These are phyloP conservation scores for Drosophila fungiperda DNA, from an alignment of 2,888 invertebrate species.

Conservation along the genomic window DNA sequence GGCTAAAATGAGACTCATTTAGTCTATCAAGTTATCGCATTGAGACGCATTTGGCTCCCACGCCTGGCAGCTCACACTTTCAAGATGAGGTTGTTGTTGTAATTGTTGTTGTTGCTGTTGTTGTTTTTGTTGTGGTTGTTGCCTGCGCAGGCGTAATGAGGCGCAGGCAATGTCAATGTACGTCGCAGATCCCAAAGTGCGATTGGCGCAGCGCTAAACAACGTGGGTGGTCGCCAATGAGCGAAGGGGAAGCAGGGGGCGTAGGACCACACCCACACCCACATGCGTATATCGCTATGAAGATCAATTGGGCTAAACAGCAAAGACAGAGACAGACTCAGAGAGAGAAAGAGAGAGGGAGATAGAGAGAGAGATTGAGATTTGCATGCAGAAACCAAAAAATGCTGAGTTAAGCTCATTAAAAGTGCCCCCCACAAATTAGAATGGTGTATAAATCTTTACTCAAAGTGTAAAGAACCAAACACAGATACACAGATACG, in stretches of 20 bases:
- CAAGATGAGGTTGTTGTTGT: constrained; percentile 15
- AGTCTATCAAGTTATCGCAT: constrained; percentile 69
- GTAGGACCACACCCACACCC: constrained; percentile 46
- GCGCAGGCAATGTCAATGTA: constrained; percentile 72
- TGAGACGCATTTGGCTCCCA: constrained; percentile 56
- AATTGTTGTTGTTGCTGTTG: constrained; percentile 3
- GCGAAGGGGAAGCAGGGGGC: background rate
- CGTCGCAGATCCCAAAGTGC: constrained; percentile 63
- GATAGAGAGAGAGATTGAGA: constrained; percentile 7
- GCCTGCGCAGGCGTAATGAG: constrained; percentile 81
- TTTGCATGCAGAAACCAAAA: constrained; percentile 59
- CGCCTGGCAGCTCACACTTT: constrained; percentile 43
- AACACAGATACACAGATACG: background rate
- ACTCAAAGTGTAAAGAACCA: constrained; percentile 5
- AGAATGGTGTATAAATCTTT: constrained; percentile 61
- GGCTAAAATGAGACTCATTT: constrained; percentile 59
- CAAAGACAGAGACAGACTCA: constrained; percentile 10
- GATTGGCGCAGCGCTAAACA: constrained; percentile 58
- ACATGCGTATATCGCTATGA: constrained; percentile 30
- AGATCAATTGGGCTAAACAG: constrained; percentile 45
- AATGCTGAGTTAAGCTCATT: constrained; percentile 57
- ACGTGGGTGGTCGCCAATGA: constrained; percentile 71
- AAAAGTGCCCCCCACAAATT: constrained; percentile 57
- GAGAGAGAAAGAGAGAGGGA: background rate
- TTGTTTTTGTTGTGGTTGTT: constrained; percentile 32